Base-by-base conservation (phyloP, 1,140 invertebrate species). In the Trichoplusia ni region DNA sequence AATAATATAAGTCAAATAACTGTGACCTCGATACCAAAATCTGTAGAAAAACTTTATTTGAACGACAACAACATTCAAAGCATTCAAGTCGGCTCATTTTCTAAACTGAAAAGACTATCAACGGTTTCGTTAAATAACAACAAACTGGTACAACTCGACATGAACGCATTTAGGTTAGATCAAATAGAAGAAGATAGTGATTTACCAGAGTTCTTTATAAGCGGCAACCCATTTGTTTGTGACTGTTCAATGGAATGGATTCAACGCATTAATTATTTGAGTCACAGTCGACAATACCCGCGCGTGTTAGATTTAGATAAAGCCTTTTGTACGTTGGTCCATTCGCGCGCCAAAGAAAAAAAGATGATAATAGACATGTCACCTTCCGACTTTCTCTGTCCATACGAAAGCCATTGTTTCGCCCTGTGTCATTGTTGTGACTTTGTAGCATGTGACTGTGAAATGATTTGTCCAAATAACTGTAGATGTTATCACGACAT, bases 401-500 rank as follows among this genome's bases (percentile, higher is more conserved):
- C 94, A 4, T 98, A 98, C 89, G 94, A 95, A 78, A 95, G 94
- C n/a, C 96, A 97, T 86, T 98, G 96, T 89, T 97, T 97, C 80
- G 94, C 96, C 2, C 91, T 97, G 0, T 97, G 96, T 83, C 95
- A 97, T 82, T 98, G 96, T 86, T 98, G 96, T 89, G 96, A 97
- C 60, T 97, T 96, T 81, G 96, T 97, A 77, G 96, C 96, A 21
- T 98, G 96, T 86, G 96, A 97, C 80, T 97, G 96, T 88, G 95
- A 97, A 90, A 97, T 97, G 96, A 97, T 95, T 27, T 98, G 96
- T 86, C 96, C 96, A 6, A 92, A 92, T 40, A 95, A 96, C 73
- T 98, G 96, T 89, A 94, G 93, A 64, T 98, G 97, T 77, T 97
- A 96, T 89, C 96, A 97, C 86, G 96, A 97, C 84, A 95, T 96